Evolutionary conservation across 2,888 invertebrate genomes (phyloP).

Genomic region (Pemphredon lugubris): DNA sequence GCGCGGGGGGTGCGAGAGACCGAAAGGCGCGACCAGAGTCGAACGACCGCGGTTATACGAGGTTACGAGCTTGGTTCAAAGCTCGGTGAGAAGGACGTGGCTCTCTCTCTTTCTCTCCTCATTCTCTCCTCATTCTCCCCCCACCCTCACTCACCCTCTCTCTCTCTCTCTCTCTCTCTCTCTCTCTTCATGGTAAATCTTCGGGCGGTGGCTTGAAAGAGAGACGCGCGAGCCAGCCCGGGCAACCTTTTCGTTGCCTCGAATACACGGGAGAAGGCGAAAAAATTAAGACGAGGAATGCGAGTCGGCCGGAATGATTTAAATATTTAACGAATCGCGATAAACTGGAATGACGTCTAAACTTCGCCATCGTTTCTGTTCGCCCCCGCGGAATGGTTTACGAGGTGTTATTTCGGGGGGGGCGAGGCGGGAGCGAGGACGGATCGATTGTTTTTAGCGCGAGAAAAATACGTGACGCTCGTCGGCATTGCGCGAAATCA

Average conservation of each 20-base stretch:
- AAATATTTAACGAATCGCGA: too few relatives aligned
- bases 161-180: too few relatives aligned
- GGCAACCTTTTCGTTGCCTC: constrained; percentile 32
- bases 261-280: constrained; percentile 13
- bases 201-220: constrained; percentile 13
- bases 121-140: too few relatives aligned
- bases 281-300: constrained; percentile 39
- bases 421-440: too few relatives aligned
- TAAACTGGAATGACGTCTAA: too few relatives aligned
- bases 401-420: too few relatives aligned
- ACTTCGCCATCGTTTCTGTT: too few relatives aligned
- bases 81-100: constrained; percentile 57
- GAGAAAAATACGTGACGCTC: not conserved
- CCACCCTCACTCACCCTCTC: too few relatives aligned
- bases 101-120: too few relatives aligned
- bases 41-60: constrained; percentile 52
- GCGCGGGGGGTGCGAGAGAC: constrained; percentile 19
- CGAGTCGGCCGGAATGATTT: constrained; percentile 18
- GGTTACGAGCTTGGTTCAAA: constrained; percentile 60
- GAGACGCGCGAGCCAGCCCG: constrained; percentile 8
- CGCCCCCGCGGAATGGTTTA: too few relatives aligned
- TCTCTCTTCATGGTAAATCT: constrained; percentile 51
- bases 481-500: constrained; percentile 19
- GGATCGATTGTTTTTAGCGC: constrained; percentile 4
- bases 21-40: constrained; percentile 51